phyloP scores from a whole-genome alignment of 2,113 vertebrate species.

The Lipophrys pholis region DNA sequence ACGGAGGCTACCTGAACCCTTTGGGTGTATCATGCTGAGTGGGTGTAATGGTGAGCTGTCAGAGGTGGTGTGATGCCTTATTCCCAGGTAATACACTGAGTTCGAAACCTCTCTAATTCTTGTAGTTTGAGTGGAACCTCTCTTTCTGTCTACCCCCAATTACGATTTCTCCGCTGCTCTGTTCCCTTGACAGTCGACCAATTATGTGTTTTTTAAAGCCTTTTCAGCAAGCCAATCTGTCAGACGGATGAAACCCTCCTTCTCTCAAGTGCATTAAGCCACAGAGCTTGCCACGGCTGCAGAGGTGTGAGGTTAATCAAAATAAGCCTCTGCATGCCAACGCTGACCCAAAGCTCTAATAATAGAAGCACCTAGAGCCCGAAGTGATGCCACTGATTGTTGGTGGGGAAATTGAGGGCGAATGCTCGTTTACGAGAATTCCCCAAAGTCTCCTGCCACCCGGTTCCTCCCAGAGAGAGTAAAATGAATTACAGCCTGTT shows the following conservation, averaged over 20 bases:
- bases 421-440: slow-evolving; percentile 50
- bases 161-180: slow-evolving; percentile 32
- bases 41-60: slow-evolving; percentile 45
- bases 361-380: slow-evolving; percentile 62
- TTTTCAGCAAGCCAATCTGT: slow-evolving; percentile 46
- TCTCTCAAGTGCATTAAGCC: slow-evolving; percentile 54
- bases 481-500: slow-evolving; percentile 77
- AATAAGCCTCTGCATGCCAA: slow-evolving; percentile 51
- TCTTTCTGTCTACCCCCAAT: slow-evolving; percentile 30
- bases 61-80: slow-evolving; percentile 25
- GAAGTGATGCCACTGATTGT: slow-evolving; percentile 47
- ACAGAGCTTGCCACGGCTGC: slow-evolving; percentile 34
- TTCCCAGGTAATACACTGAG: slow-evolving; percentile 47
- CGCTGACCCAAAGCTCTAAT: slow-evolving; percentile 55
- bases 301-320: slow-evolving; percentile 56
- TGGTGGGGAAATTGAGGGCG: slow-evolving; percentile 50
- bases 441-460: slow-evolving; percentile 40
- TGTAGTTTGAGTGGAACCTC: slow-evolving; percentile 31
- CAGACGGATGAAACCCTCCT: slow-evolving; percentile 28
- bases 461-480: slow-evolving; percentile 56
- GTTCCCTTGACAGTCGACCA: slow-evolving; percentile 60
- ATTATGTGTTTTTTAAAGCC: slow-evolving; percentile 58
- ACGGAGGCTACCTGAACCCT: slow-evolving; percentile 24
- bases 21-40: slow-evolving; percentile 14
- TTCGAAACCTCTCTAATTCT: slow-evolving; percentile 54